Conservation (phyloP, 2,888 invertebrate species). For the Acholoe squamosa region DNA sequence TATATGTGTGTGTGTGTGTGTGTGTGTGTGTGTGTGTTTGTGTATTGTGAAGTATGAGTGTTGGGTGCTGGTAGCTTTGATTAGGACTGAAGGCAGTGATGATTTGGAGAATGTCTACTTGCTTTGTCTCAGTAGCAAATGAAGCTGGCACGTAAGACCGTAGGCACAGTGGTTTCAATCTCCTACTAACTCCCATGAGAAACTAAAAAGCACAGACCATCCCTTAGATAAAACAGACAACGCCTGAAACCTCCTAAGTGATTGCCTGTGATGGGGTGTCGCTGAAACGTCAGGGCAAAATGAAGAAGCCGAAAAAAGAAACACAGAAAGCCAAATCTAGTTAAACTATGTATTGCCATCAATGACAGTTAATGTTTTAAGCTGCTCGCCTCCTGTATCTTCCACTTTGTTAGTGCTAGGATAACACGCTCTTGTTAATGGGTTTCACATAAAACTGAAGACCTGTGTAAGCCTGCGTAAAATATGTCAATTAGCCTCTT, state of each 20-base stretch:
- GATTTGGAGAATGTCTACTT: conserved; percentile 10
- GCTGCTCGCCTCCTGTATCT: not conserved
- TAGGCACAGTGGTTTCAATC: not conserved
- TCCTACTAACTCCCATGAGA: not conserved
- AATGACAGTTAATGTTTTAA: conserved; percentile 3
- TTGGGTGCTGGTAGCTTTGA: not conserved
- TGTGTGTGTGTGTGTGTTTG: no score
- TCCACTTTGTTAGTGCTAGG: not conserved
- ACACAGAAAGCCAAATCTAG: not conserved
- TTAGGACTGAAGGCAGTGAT: not conserved
- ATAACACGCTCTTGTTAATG: no score
- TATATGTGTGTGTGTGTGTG: no score
- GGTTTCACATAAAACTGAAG: no score
- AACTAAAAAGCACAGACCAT: not conserved
- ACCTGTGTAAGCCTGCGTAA: no score
- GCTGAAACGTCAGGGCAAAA: conserved; percentile 26
- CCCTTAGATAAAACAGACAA: not conserved
- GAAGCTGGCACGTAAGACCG: not conserved
- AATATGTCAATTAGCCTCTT: no score
- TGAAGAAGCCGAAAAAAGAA: not conserved
- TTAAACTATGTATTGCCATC: not conserved
- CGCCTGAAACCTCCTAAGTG: conserved; percentile 9
- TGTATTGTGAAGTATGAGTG: not conserved
- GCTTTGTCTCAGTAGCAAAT: not conserved
- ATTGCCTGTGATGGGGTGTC: not conserved